Percentiles rank a stretch among this genome's conserved stretches.
Conservation (phyloP, 1,140 invertebrate species). For the Macrosteles quadrilineatus region DNA sequence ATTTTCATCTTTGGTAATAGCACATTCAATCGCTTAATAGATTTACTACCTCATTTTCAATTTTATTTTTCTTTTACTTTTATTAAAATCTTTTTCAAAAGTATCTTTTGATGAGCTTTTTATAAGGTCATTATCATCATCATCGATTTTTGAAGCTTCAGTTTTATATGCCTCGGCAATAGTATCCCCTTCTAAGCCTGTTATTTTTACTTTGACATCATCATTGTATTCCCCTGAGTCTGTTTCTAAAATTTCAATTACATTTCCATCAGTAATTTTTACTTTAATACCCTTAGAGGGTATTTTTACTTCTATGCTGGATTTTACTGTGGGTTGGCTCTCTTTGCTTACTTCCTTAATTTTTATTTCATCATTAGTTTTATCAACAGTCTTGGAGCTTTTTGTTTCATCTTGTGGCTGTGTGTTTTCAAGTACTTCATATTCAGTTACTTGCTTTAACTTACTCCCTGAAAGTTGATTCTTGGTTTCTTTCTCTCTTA, state of each 20-base stretch:
- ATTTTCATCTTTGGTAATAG: no score
- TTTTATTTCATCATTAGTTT: slow-evolving; percentile 18
- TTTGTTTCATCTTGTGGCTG: background rate
- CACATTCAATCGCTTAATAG: no score
- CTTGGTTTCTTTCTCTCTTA: background rate
- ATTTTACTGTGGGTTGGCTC: slow-evolving; percentile 12
- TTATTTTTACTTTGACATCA: slow-evolving; percentile 17
- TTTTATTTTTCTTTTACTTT: no score
- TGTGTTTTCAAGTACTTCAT: no score
- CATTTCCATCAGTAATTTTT: slow-evolving; percentile 5
- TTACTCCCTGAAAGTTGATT: slow-evolving; percentile 19
- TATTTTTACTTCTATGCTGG: slow-evolving; percentile 18
- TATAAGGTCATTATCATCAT: no score
- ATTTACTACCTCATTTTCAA: no score
- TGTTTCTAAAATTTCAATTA: slow-evolving; percentile 12
- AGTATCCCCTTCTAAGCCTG: background rate
- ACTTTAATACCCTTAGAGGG: slow-evolving; percentile 17
- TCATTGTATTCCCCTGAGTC: background rate
- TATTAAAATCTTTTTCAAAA: no score
- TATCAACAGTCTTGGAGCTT: background rate
- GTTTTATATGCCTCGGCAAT: background rate
- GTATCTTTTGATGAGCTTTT: no score
- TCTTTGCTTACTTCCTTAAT: slow-evolving; percentile 27
- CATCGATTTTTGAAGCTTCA: no score
- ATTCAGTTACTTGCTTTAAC: no score